phyloP scores from a whole-genome alignment of 2,797 vertebrate species.

The Dermochelys coriacea region DNA sequence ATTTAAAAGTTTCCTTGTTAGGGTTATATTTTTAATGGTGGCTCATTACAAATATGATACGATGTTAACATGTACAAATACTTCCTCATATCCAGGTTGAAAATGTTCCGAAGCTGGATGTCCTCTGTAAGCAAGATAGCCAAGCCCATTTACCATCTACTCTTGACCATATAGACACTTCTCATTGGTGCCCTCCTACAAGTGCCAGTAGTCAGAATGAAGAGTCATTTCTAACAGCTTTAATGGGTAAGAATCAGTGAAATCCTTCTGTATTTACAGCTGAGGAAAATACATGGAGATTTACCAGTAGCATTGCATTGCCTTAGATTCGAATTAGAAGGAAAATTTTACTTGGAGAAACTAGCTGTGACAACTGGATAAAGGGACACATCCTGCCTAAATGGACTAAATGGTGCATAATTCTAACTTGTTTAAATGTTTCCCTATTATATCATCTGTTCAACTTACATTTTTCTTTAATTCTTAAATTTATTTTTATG shows the following conservation, averaged over 20 bases:
- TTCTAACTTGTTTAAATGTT: background rate
- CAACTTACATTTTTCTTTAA: background rate
- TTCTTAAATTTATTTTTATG: background rate
- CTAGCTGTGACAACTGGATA: background rate
- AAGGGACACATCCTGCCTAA: background rate
- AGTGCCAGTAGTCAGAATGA: background rate
- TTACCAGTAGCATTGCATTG: background rate
- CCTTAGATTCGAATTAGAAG: background rate
- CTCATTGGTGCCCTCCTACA: background rate
- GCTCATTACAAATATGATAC: background rate
- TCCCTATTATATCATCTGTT: background rate
- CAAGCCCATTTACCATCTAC: background rate
- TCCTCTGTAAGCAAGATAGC: background rate
- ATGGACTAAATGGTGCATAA: background rate
- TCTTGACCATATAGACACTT: background rate
- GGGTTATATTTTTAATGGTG: background rate
- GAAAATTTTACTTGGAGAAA: background rate
- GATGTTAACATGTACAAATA: background rate
- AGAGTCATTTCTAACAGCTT: background rate
- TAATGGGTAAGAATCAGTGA: slow-evolving; percentile 13
- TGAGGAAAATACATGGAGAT: background rate
- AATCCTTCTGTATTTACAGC: background rate
- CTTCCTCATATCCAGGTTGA: slow-evolving; percentile 9
- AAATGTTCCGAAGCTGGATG: background rate
- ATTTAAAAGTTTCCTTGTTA: background rate